A percentile compares a stretch with the other conserved stretches of the same genome.
Evolutionary conservation across 2,113 vertebrate species (phyloP).

Genomic region (Eptatretus burgeri): DNA sequence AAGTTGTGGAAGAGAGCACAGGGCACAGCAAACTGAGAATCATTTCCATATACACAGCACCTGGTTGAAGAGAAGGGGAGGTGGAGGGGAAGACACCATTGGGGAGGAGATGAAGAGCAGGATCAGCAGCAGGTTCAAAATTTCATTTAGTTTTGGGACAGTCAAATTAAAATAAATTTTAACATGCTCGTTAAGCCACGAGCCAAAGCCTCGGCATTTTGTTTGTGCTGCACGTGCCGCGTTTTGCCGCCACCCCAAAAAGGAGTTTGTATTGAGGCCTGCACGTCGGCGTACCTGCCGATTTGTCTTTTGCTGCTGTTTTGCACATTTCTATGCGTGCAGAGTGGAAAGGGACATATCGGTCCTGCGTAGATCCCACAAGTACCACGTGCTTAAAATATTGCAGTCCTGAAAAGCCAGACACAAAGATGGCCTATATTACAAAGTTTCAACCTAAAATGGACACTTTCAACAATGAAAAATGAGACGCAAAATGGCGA

Average conservation of each 20-base stretch:
- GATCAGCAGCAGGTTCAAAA: background rate
- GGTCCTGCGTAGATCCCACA: slow-evolving; percentile 83
- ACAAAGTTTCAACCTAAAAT: background rate
- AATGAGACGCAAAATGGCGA: background rate
- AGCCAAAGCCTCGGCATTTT: background rate
- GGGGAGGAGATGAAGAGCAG: no score
- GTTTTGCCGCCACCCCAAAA: no score
- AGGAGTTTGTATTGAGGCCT: no score
- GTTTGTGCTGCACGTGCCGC: background rate
- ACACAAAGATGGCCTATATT: background rate
- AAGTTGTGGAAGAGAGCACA: slow-evolving; percentile 72
- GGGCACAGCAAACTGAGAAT: slow-evolving; percentile 84
- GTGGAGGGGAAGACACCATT: no score
- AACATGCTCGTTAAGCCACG: background rate
- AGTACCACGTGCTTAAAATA: slow-evolving; percentile 87
- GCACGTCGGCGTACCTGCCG: slow-evolving; percentile 32
- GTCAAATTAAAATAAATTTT: slow-evolving; percentile 11
- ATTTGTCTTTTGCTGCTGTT: slow-evolving; percentile 93
- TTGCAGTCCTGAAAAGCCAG: slow-evolving; percentile 38
- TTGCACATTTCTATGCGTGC: slow-evolving; percentile 98
- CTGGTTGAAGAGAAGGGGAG: slow-evolving; percentile 18
- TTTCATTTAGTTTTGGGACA: background rate
- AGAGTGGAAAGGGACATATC: slow-evolving; percentile 91
- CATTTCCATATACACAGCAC: slow-evolving; percentile 92
- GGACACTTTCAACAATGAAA: background rate